Base-by-base conservation (phyloP, 2,888 invertebrate genomes). In the Ornithoptera alexandrae region DNA sequence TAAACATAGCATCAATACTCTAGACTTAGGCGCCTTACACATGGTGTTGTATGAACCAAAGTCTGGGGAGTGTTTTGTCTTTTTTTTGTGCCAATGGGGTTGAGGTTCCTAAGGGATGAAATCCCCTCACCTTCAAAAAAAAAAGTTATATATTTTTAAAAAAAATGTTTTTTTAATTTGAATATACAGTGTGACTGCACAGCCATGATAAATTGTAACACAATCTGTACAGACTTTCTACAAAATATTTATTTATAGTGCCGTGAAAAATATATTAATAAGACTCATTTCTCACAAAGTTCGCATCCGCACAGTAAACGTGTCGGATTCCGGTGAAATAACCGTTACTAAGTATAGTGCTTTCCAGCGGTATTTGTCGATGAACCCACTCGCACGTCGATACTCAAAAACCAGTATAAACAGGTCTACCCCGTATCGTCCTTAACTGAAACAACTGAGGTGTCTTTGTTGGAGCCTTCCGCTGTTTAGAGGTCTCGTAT, bases 321-420 rank as follows among this genome's bases (percentile, higher is more conserved):
- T 76, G 73, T 78, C 69, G 76, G 73, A 84, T 62, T 36, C 18
- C 22, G n/a, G 81, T 81, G 81, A 81, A 81, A 82, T 79, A 86
- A 84, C 88, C 82, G 87, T 87, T 88, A 87, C 83, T 82, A 76
- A 76, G 77, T 78, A 78, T 78, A 78, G 71, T 74, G 74, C 78
- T 75, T 78, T 77, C 79, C 78, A 79, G 78, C 73, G 78, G 81
- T 81, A 85, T 86, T 82, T 85, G 82, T 84, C 84, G 81, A 86
- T 82, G 78, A 84, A 83, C 82, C 84, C 83, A 82, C 79, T 83
- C 77, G 79, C 84, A 76, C 72, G 69, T 77, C 75, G 74, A 80
- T 78, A 74, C 77, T 76, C 76, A 64, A 30, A 62, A 62, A 66
- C 87, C 79, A 81, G 46, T 46, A 42, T 77, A 75, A 67, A 60